A percentile compares a stretch with the other conserved stretches of the same genome.
phyloP scores from a whole-genome alignment of 2,113 vertebrate species.

The Gambusia holbrooki region DNA sequence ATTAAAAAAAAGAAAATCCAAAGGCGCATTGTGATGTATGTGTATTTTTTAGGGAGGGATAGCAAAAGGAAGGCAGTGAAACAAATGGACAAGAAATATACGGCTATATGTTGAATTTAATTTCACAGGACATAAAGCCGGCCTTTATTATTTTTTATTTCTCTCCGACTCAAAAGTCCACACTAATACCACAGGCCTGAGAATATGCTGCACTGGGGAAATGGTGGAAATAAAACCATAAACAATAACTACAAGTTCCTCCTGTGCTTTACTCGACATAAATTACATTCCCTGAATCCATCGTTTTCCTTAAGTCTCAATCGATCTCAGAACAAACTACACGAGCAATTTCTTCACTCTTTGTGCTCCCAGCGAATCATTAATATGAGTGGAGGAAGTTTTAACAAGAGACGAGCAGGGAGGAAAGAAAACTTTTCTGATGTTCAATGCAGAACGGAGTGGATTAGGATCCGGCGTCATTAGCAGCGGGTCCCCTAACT shows the following conservation, averaged over 20 bases:
- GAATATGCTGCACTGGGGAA: constrained; percentile 41
- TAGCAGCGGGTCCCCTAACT: constrained; percentile 50
- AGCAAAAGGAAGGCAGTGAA: constrained; percentile 15
- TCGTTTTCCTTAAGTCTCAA: constrained; percentile 27
- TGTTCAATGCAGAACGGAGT: constrained; percentile 47
- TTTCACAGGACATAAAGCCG: constrained; percentile 81
- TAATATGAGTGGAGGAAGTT: constrained; percentile 35
- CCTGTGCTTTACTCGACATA: constrained; percentile 1
- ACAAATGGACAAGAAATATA: constrained; percentile 55
- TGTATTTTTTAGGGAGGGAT: constrained; percentile 28
- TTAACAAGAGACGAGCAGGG: constrained; percentile 10
- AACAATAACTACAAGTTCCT: constrained; percentile 47
- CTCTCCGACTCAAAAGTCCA: constrained; percentile 32
- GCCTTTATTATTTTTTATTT: constrained; percentile 61
- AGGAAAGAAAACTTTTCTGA: constrained; percentile 43
- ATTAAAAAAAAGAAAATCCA: constrained; percentile 44
- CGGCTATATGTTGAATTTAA: constrained; percentile 66
- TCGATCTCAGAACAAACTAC: constrained; percentile 39
- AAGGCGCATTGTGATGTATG: constrained; percentile 41
- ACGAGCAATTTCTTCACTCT: constrained; percentile 17
- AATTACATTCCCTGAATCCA: constrained; percentile 40
- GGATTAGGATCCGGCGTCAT: constrained; percentile 55
- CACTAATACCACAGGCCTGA: constrained; percentile 57
- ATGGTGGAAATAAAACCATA: constrained; percentile 66
- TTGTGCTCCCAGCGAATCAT: constrained; percentile 23